These are phyloP conservation scores for Piezodorus guildinii DNA, from an alignment of 1,140 invertebrate genomes.

Conservation along the genomic window DNA sequence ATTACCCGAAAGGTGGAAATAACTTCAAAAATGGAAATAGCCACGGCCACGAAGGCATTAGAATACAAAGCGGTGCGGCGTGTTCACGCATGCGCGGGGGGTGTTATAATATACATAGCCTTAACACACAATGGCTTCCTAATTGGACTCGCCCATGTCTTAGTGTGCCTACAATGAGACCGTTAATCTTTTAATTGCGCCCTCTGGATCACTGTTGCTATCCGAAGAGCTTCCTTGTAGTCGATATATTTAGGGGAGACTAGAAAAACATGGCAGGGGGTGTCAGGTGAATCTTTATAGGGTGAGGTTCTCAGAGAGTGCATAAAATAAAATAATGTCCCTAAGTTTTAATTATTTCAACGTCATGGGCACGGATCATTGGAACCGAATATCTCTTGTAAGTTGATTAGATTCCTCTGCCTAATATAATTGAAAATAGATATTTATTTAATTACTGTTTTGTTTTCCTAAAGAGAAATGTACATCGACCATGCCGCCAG, in stretches of 20 bases:
- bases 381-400: no score
- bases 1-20: conserved; percentile 1
- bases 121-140: conserved; percentile 14
- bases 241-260: neutral
- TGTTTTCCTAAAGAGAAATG: no score
- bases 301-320: no score
- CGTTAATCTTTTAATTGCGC: conserved; percentile 13
- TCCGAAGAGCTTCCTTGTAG: neutral
- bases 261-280: no score
- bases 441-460: no score
- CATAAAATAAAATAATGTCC: no score
- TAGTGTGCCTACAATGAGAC: neutral
- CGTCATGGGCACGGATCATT: no score
- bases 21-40: neutral
- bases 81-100: neutral
- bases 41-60: neutral
- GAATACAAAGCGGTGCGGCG: conserved; percentile 12
- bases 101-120: conserved; percentile 14
- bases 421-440: no score
- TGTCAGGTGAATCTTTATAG: no score
- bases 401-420: no score
- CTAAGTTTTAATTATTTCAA: no score
- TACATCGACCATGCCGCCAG: no score
- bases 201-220: neutral
- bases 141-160: conserved; percentile 1